Evolutionary conservation across 2,797 vertebrate species (phyloP), one percentile per base, ranked within the genome.

Genomic region (Girardinus metallicus): DNA sequence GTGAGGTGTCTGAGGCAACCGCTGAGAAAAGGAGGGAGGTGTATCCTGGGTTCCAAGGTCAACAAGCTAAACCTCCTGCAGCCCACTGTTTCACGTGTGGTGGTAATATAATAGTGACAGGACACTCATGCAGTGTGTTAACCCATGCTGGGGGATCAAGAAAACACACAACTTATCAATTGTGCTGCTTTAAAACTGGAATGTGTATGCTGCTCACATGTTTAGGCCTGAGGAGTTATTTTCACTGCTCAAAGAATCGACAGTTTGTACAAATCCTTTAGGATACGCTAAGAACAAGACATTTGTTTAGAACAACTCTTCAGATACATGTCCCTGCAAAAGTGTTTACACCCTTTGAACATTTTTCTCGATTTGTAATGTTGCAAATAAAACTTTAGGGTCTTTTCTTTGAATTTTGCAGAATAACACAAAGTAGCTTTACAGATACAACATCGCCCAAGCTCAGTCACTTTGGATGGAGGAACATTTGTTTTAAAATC

Each of bases 1-100:
- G 57, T 57, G 79, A 91, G 86, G 87, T 89, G 88, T 92, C 84
- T 29, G 84, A 80, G 87, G 75, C 16, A 43, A 64, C 57, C 55
- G 78, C 75, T 53, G 60, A 0, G 43, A 53, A 73, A 85, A 83
- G 16, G 73, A 47, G 76, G 90, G 83, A 84, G 78, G 76, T 86
- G 2, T 21, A 83, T 82, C 75, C 55, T 1, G 74, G 78, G 57
- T 47, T 81, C 78, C 85, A 85, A 84, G 84, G 90, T 90, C 88
- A 86, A 84, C 78, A 83, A 51, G 80, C 83, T 49, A 15, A 80
- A 43, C 71, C 74, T 84, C 77, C 81, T 3, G 44, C 83, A 85
- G 82, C 57, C 84, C 78, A 80, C 74, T 64, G 83, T n/a, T 49
- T 71, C 6, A 26, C 75, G 18, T 53, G 62, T 57, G 66, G 64